phyloP scores from a whole-genome alignment of 2,797 vertebrate genomes.

The Setipinna tenuifilis region DNA sequence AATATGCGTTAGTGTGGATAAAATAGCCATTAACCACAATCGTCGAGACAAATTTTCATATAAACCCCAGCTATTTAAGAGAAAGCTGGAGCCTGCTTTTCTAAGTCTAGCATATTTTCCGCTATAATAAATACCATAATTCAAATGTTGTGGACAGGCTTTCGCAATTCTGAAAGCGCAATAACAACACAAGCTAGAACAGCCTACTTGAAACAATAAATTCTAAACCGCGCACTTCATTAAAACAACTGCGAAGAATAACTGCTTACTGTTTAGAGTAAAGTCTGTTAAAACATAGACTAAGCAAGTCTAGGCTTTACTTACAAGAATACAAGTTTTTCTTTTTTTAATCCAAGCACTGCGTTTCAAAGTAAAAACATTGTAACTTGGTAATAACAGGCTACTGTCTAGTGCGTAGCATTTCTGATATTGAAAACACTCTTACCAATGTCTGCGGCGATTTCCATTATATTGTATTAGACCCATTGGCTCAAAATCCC shows the following conservation, averaged over 20 bases:
- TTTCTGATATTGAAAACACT: constrained; percentile 43
- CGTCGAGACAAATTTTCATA: not conserved
- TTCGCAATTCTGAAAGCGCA: not conserved
- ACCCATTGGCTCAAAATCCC: constrained; percentile 22
- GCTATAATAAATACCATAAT: not conserved
- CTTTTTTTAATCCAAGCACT: not conserved
- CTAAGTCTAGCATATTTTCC: not conserved
- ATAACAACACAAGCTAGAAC: not conserved
- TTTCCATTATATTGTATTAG: constrained; percentile 37
- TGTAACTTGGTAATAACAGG: constrained; percentile 1
- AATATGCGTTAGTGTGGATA: not conserved
- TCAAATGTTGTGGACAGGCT: not conserved
- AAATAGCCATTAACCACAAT: not conserved
- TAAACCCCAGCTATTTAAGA: not conserved
- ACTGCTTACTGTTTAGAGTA: not conserved
- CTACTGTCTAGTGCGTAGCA: not conserved
- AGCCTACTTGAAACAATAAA: not conserved
- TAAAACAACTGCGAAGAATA: not conserved
- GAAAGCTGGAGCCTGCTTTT: not conserved
- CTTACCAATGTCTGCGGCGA: constrained; percentile 71
- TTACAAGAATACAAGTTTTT: not conserved
- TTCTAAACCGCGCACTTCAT: constrained; percentile 10
- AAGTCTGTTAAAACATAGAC: not conserved
- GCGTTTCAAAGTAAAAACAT: not conserved
- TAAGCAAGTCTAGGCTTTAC: not conserved